Evolutionary conservation across 2,888 invertebrate species (phyloP).

Genomic region (Lingula anatina): DNA sequence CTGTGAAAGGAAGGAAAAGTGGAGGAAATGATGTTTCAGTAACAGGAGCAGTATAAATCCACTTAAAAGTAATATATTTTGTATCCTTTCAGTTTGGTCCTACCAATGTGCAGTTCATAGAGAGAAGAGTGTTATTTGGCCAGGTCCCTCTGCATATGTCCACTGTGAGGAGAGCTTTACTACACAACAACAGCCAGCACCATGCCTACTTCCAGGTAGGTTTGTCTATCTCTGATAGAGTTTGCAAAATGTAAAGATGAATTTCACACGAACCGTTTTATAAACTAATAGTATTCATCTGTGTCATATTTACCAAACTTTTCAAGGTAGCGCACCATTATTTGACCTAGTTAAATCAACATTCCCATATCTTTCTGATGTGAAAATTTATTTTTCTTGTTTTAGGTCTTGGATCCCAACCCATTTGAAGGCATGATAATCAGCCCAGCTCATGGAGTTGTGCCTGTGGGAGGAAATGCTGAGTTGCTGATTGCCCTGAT

Average conservation of each 20-base stretch:
- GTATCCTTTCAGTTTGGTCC: slow-evolving; percentile 36
- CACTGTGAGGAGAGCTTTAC: slow-evolving; percentile 37
- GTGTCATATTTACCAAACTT: too few species aligned
- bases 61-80: not conserved
- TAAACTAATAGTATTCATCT: too few species aligned
- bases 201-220: slow-evolving; percentile 51
- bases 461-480: slow-evolving; percentile 48
- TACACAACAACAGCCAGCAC: slow-evolving; percentile 45
- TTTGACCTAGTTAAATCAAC: too few species aligned
- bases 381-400: too few species aligned
- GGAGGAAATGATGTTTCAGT: too few species aligned
- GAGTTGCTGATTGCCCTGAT: slow-evolving; percentile 42
- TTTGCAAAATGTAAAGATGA: too few species aligned
- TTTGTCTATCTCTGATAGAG: not conserved
- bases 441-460: slow-evolving; percentile 45
- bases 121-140: slow-evolving; percentile 47
- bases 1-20: too few species aligned
- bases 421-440: slow-evolving; percentile 48
- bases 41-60: too few species aligned
- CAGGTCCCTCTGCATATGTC: slow-evolving; percentile 48
- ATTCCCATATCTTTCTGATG: too few species aligned
- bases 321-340: too few species aligned
- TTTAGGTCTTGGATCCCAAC: slow-evolving; percentile 46
- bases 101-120: slow-evolving; percentile 44
- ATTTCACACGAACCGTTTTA: too few species aligned